These are phyloP conservation scores for Bujurquina vittata DNA, from an alignment of 2,113 vertebrate species.

Conservation along the genomic window DNA sequence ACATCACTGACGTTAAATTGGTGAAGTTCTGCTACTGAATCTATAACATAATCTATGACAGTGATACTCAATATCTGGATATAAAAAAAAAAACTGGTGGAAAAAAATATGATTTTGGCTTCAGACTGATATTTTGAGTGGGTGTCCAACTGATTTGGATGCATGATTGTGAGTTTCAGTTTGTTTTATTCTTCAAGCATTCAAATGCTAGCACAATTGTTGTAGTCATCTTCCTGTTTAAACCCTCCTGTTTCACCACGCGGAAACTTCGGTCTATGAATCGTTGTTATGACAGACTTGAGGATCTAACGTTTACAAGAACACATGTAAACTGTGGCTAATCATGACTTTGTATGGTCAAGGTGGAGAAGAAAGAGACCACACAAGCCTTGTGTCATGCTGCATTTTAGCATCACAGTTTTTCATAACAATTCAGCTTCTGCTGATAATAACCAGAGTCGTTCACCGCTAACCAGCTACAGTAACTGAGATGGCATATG, in stretches of 20 bases:
- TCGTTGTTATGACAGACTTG: not conserved
- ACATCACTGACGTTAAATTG: not conserved
- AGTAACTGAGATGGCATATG: not conserved
- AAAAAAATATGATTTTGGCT: not conserved
- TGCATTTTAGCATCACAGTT: not conserved
- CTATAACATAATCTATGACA: not conserved
- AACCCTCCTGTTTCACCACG: not conserved
- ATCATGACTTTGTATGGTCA: constrained; percentile 70
- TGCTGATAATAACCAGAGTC: constrained; percentile 7
- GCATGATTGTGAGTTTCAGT: not conserved
- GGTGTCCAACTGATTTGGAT: not conserved
- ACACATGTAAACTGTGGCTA: not conserved
- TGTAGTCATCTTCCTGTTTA: not conserved
- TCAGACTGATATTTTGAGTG: not conserved
- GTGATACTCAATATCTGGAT: not conserved
- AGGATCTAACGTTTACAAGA: constrained; percentile 62
- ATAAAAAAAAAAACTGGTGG: not conserved
- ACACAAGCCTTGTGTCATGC: not conserved
- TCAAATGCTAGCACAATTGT: not conserved
- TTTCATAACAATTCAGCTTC: not conserved
- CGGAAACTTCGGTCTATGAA: not conserved
- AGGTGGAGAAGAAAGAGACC: not conserved
- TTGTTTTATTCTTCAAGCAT: not conserved
- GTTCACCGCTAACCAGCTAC: not conserved
- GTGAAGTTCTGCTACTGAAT: not conserved